These are phyloP conservation scores for Tortricodes alternella DNA, from an alignment of 2,888 invertebrate species.

Conservation along the genomic window DNA sequence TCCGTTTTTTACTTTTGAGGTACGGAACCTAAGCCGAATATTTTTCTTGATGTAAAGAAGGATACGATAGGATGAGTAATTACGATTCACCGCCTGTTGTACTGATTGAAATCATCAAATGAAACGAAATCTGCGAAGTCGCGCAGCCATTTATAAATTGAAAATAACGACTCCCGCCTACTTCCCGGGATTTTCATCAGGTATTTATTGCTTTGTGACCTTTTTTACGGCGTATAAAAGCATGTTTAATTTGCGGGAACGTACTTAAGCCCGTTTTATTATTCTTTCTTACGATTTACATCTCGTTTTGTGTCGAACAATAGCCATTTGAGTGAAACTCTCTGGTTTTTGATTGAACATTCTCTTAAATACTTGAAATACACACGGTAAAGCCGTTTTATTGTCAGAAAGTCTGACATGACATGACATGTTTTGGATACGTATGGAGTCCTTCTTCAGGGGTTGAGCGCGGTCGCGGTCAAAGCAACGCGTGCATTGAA, in stretches of 20 bases:
- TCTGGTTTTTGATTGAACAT: no score
- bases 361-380: no score
- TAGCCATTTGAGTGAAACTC: no score
- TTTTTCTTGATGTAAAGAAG: background rate
- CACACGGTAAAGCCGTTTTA: no score
- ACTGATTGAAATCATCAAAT: background rate
- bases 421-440: no score
- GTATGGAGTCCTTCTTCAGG: no score
- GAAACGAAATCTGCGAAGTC: background rate
- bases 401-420: no score
- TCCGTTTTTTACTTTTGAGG: no score
- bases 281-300: constrained; percentile 2
- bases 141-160: background rate
- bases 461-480: no score
- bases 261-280: constrained; percentile 18
- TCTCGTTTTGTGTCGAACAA: constrained; percentile 4
- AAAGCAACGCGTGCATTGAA: no score
- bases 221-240: constrained; percentile 24
- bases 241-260: constrained; percentile 14
- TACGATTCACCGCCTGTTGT: background rate
- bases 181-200: constrained; percentile 11
- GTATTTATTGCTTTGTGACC: constrained; percentile 26
- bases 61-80: background rate
- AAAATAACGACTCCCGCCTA: background rate
- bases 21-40: background rate